A percentile compares a stretch with the other conserved stretches of the same genome.
Conservation (phyloP, 2,888 invertebrate species). For the Mycalesis mineus region DNA sequence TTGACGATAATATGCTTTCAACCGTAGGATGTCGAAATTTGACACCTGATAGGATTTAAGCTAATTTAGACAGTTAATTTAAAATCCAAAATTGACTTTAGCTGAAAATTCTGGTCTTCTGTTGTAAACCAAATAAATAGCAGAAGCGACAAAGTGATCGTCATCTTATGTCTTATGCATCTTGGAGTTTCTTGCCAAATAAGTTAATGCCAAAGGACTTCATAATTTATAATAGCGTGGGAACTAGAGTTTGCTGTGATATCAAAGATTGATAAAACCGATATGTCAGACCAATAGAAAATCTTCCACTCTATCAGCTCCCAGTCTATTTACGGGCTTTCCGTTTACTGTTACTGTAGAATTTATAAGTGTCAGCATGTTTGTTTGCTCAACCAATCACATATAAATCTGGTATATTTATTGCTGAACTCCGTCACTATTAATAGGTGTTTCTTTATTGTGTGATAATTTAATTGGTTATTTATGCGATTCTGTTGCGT, state of each 20-base stretch:
- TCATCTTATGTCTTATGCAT: too few relatives aligned
- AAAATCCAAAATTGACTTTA: too few relatives aligned
- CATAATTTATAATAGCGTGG: neutral
- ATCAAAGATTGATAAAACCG: neutral
- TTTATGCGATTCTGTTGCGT: conserved; percentile 14
- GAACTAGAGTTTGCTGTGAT: neutral
- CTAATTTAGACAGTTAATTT: too few relatives aligned
- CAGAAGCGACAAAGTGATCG: too few relatives aligned
- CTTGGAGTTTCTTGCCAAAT: too few relatives aligned
- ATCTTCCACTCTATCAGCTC: neutral
- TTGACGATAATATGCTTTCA: too few relatives aligned
- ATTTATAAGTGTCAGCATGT: conserved; percentile 11
- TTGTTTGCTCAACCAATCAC: conserved; percentile 8
- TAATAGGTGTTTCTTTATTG: conserved; percentile 18
- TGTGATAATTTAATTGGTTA: conserved; percentile 22
- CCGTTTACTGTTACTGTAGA: conserved; percentile 8
- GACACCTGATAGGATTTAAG: too few relatives aligned
- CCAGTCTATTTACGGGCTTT: neutral
- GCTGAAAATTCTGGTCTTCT: too few relatives aligned
- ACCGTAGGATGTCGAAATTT: too few relatives aligned
- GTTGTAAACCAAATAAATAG: too few relatives aligned
- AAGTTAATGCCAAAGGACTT: too few relatives aligned
- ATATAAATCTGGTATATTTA: conserved; percentile 18
- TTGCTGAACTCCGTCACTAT: conserved; percentile 13
- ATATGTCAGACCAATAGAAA: neutral